Evolutionary conservation across 2,113 vertebrate species (phyloP), one percentile per base, ranked within the genome.

Genomic region (Nyctereutes procyonoides): DNA sequence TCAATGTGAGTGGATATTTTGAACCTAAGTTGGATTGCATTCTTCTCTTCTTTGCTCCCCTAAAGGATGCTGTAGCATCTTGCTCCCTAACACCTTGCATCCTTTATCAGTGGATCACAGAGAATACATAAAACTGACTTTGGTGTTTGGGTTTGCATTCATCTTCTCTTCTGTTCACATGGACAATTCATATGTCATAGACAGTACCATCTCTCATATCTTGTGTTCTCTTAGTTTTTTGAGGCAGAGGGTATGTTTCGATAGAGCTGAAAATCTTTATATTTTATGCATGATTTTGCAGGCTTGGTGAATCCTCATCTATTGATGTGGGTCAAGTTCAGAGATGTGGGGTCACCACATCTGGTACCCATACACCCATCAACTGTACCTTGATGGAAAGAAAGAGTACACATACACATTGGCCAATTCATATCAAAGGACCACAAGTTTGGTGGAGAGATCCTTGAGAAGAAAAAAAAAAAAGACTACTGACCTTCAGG

Each of bases 21-120:
- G 15, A 88, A 91, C 15, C 32, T 73, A 24, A 19, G 1, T n/a
- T n/a, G 53, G 7, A 28, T 10, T 95, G 17, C 6, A 38, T 82
- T 86, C 32, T 16, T 86, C 43, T 73, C 9, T 17, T 84, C 60
- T 93, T 55, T 62, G 53, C 88, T 95, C n/a, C 17, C 63, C 62
- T 92, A 20, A 83, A 86, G 35, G 62, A 48, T 67, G 71, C 32
- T 30, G 5, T 14, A 7, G 43, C 43, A 43, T 26, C 11, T 24
- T 77, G 19, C 8, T 67, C 2, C 80, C 19, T 56, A n/a, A 43
- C 9, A 76, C 24, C n/a, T 30, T 67, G 1, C 22, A 63, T 88
- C 20, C 32, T 63, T 69, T 55, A 65, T 60, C 15, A 8, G 10
- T 89, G 81, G 53, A 51, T 63, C 4, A 3, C 19, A 90, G 20